Evolutionary conservation across 2,797 vertebrate species (phyloP), one percentile per base, ranked within the genome.

Genomic region (Gambusia yucatana): DNA sequence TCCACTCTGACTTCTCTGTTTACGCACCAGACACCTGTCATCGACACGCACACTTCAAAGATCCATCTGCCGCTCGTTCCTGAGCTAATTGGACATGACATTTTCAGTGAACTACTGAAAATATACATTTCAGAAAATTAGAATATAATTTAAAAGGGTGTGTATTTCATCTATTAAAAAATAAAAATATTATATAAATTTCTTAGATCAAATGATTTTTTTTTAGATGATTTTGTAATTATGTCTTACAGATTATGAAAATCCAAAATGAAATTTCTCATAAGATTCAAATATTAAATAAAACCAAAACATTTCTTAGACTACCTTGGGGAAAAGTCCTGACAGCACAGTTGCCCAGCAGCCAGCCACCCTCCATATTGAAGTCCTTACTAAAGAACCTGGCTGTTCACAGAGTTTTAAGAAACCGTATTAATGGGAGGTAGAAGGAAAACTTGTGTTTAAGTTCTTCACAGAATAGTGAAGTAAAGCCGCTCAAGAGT

Each of bases 21-120:
- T 92, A 92, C 91, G 20, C 83, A 81, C 71, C 75, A 83, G 81
- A 89, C 92, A 93, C 87, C 90, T 91, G 91, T 80, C 77, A 77
- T 77, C 30, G 33, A 78, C 79, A 80, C 47, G 80, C 3, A 28
- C 39, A 17, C 28, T 44, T 10, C n/a, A 83, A 46, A 75, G 75
- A 77, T 55, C 69, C 77, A 80, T 69, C 80, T 70, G 46, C 4
- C 17, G n/a, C 16, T 52, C 44, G 33, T 44, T 30, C 17, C 2
- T 36, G 20, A 39, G 39, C 57, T 75, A 70, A 28, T 77, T 82
- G 71, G 50, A 77, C 20, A n/a, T 41, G 5, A n/a, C 43, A 76
- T 79, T 75, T 59, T 20, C 25, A 77, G 75, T 59, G 55, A 81
- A 74, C 71, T 55, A 44, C 43, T 65, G 33, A 52, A 79, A 79